phyloP scores from a whole-genome alignment of 2,888 invertebrate genomes.

The Euplexia lucipara region DNA sequence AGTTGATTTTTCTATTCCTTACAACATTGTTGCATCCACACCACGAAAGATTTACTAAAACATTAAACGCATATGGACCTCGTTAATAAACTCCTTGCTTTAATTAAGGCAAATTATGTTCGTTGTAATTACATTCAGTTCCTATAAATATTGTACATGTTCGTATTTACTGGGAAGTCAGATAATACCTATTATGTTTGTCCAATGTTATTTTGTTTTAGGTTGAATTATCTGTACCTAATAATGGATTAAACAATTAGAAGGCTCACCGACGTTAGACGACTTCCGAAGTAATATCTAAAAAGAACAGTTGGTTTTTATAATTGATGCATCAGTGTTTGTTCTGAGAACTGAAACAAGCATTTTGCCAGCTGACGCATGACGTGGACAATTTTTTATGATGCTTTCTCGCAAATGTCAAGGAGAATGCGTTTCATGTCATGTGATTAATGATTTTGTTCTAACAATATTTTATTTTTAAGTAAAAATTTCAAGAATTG shows the following conservation, averaged over 20 bases:
- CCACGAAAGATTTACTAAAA: conserved; percentile 30
- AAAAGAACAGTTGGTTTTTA: conserved; percentile 25
- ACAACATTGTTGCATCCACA: background rate
- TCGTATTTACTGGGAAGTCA: conserved; percentile 29
- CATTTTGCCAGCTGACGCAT: conserved; percentile 21
- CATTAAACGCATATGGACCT: conserved; percentile 44
- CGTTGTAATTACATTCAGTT: conserved; percentile 40
- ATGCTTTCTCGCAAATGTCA: conserved; percentile 22
- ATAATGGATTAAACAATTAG: conserved; percentile 46
- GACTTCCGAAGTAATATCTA: conserved; percentile 22
- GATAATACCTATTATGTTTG: conserved; percentile 40
- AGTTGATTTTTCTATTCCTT: background rate
- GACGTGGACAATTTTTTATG: background rate
- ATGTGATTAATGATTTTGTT: conserved; percentile 18
- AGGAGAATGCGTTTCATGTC: conserved; percentile 4
- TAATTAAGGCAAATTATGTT: conserved; percentile 46
- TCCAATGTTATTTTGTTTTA: conserved; percentile 42
- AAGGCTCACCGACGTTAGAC: conserved; percentile 46
- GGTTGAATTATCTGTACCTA: conserved; percentile 34
- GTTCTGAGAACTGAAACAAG: conserved; percentile 25
- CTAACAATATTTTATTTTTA: background rate
- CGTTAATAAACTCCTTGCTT: conserved; percentile 34
- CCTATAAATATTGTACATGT: conserved; percentile 20
- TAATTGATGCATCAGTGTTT: conserved; percentile 17
- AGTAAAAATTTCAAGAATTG: background rate